These are phyloP conservation scores for Trogon surrucura DNA, from an alignment of 2,113 vertebrate genomes.

Conservation along the genomic window DNA sequence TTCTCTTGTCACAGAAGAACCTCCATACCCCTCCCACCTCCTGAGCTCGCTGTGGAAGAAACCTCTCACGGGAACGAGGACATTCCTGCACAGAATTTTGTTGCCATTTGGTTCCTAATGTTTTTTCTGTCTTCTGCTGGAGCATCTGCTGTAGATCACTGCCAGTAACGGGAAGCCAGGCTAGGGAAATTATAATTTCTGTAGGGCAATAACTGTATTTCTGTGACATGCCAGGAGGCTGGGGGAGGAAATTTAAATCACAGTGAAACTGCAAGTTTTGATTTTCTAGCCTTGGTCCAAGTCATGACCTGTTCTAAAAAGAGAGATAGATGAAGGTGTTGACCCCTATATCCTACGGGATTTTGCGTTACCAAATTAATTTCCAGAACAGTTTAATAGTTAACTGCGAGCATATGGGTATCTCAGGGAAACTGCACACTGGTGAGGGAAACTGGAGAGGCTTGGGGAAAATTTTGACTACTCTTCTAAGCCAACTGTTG, in stretches of 20 bases:
- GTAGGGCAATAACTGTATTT: not conserved
- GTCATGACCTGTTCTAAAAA: not conserved
- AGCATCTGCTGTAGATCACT: conserved; percentile 39
- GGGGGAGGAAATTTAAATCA: not conserved
- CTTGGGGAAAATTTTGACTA: not conserved
- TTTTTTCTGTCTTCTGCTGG: not conserved
- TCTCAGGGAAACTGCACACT: not conserved
- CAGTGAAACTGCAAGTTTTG: not conserved
- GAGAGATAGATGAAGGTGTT: not conserved
- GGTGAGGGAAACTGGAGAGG: not conserved
- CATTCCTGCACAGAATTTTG: not conserved
- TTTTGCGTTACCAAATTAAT: not conserved
- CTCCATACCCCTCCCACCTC: not conserved
- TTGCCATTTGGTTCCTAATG: not conserved
- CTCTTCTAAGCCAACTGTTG: not conserved
- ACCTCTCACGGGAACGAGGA: not conserved
- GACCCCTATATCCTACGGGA: not conserved
- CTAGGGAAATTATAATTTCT: conserved; percentile 28
- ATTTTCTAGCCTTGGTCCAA: not conserved
- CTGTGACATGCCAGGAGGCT: not conserved
- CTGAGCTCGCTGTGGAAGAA: not conserved
- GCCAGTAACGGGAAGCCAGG: conserved; percentile 21
- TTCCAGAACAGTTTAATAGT: not conserved
- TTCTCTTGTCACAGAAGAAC: not conserved
- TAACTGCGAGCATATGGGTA: not conserved